A percentile compares a stretch with the other conserved stretches of the same genome.
These are phyloP conservation scores for Callithrix jacchus DNA, from an alignment of 2,113 vertebrate species.

Conservation along the genomic window DNA sequence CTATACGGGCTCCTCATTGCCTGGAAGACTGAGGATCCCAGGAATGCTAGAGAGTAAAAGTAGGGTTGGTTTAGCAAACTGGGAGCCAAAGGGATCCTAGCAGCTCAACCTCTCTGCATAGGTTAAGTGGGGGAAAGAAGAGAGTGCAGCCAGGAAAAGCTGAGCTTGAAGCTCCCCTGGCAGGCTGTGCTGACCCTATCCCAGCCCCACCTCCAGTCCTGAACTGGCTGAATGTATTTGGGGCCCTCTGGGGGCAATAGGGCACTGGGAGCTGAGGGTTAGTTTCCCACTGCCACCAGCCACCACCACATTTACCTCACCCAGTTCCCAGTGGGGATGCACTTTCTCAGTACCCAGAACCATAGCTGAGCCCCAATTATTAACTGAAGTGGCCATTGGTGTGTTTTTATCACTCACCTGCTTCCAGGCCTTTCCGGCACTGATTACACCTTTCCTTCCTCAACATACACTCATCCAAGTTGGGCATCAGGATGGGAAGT, in stretches of 20 bases:
- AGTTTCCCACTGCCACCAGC: neutral
- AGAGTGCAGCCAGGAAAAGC: neutral
- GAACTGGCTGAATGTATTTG: neutral
- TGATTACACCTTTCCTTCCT: neutral
- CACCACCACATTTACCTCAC: too few species aligned
- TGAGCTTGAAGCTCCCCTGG: neutral
- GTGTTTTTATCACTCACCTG: conserved; percentile 18
- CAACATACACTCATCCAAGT: neutral
- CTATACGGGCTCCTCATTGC: neutral
- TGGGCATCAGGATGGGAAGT: neutral
- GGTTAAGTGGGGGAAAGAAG: neutral
- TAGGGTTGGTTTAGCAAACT: neutral
- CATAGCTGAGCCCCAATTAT: neutral
- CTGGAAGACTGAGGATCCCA: conserved; percentile 23
- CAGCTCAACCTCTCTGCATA: neutral
- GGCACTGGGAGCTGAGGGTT: neutral
- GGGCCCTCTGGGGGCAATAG: neutral
- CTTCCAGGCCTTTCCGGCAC: neutral
- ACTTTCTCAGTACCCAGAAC: neutral
- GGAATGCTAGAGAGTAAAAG: conserved; percentile 29
- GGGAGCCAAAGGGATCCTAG: neutral
- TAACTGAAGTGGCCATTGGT: neutral
- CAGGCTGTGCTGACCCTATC: neutral
- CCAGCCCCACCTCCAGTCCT: neutral
- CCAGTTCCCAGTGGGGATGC: neutral